Evolutionary conservation across 2,113 vertebrate species (phyloP), one percentile per base, ranked within the genome.

Genomic region (Antennarius striatus): DNA sequence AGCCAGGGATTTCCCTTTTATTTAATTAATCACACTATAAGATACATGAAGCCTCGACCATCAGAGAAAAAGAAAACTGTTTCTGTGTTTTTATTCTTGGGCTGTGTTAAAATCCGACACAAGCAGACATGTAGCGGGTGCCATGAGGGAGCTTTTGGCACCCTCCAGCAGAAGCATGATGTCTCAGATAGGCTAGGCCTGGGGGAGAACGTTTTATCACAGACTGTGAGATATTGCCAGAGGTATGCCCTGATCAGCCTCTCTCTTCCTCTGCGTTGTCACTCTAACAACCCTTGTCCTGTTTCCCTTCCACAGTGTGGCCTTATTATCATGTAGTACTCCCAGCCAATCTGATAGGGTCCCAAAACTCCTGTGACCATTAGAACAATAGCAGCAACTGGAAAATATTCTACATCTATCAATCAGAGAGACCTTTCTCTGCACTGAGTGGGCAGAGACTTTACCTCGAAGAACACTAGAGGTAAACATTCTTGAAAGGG

Each of bases 131-230:
- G 40, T 10, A 47, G 16, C 3, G 36, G 51, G 60, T 63, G 71
- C 75, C 66, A n/a, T 42, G 61, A 72, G 76, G 72, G 51, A 56
- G 73, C 86, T 84, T 64, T 64, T 10, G 63, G 81, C 74, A 4
- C 75, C 81, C 85, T 77, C 79, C 75, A 64, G 69, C 78, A 70
- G 69, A 75, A 75, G 52, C 61, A 48, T 16, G 63, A 56, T 11
- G 65, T 51, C 73, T 73, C 46, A 52, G 57, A 72, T 75, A 73
- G 60, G 48, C 50, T 71, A 52, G n/a, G 85, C 86, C 81, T 60
- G 6, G 63, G 76, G 84, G 70, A 77, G 83, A 63, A 50, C 42
- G 42, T 82, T 63, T 62, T 71, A 57, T 78, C 84, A 83, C 54
- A 85, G 74, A 43, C 74, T 57, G 28, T 2, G 2, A 71, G 73